These are phyloP conservation scores for Cricetomys ansorgei DNA, from an alignment of 2,113 vertebrate genomes.

Conservation along the genomic window DNA sequence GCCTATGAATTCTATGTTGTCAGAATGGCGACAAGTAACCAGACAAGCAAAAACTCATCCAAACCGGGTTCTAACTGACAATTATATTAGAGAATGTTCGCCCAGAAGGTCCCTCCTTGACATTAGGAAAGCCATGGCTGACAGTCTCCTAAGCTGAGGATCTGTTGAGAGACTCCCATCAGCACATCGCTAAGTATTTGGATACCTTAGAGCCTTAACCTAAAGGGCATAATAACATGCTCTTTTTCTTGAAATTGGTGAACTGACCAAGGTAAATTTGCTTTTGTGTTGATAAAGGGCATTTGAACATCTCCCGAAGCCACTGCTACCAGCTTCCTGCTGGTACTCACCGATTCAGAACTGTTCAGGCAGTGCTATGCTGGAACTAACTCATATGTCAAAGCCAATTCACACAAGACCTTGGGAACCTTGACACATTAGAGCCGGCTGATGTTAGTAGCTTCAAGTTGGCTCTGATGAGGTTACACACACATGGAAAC, in stretches of 20 bases:
- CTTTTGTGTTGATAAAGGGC: neutral
- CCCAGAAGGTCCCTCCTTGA: neutral
- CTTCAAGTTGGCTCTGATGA: neutral
- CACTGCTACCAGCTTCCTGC: neutral
- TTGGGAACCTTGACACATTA: slow-evolving; percentile 1
- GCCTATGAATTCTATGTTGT: slow-evolving; percentile 15
- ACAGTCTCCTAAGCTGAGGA: neutral
- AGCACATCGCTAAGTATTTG: slow-evolving; percentile 27
- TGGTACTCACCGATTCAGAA: neutral
- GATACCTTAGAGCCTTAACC: slow-evolving; percentile 8
- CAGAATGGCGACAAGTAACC: neutral
- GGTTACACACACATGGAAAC: slow-evolving; percentile 16
- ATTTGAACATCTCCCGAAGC: neutral
- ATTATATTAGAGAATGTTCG: slow-evolving; percentile 2
- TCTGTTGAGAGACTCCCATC: neutral
- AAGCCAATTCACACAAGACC: neutral
- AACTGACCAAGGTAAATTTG: neutral
- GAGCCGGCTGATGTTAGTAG: neutral
- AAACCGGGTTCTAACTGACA: neutral
- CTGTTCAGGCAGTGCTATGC: neutral
- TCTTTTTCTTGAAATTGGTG: slow-evolving; percentile 8
- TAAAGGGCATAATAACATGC: neutral
- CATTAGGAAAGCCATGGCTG: neutral
- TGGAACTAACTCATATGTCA: neutral
- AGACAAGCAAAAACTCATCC: neutral